Percentiles rank a stretch among this genome's conserved stretches.
These are phyloP conservation scores for Trogon surrucura DNA, from an alignment of 2,113 vertebrate genomes.

Conservation along the genomic window DNA sequence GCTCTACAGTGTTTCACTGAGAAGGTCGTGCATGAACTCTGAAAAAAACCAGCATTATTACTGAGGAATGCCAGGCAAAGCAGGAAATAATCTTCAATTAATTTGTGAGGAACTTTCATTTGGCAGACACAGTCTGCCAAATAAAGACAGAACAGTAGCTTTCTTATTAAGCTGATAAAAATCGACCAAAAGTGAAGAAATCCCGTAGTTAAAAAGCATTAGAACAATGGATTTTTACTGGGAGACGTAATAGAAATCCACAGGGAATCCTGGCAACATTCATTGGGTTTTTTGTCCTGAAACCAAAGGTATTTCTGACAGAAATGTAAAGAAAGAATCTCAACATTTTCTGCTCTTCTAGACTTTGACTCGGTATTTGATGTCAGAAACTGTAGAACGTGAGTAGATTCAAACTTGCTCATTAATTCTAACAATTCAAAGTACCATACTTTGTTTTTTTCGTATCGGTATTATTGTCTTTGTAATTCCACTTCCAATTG, in stretches of 20 bases:
- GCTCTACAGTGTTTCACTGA: neutral
- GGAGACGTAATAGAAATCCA: conserved; percentile 37
- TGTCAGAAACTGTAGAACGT: neutral
- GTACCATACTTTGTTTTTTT: neutral
- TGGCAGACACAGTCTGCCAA: conserved; percentile 26
- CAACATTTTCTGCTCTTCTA: neutral
- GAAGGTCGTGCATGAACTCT: conserved; percentile 33
- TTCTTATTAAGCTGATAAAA: conserved; percentile 61
- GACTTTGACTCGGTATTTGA: neutral
- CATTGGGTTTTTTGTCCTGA: neutral
- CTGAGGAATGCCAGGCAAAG: conserved; percentile 37
- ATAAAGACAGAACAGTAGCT: conserved; percentile 46
- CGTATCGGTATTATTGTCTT: neutral
- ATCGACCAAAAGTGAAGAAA: conserved; percentile 48
- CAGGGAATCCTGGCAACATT: conserved; percentile 41
- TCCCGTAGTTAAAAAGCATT: conserved; percentile 3
- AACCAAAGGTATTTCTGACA: conserved; percentile 28
- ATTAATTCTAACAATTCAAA: neutral
- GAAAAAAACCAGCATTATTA: conserved; percentile 46
- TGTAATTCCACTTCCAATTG: neutral
- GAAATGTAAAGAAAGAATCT: neutral
- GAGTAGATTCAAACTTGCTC: neutral
- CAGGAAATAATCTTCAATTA: conserved; percentile 56
- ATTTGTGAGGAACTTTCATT: conserved; percentile 50
- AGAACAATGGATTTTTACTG: conserved; percentile 46